Evolutionary conservation across 2,113 vertebrate species (phyloP), one percentile per base, ranked within the genome.

Genomic region (Colius striatus): DNA sequence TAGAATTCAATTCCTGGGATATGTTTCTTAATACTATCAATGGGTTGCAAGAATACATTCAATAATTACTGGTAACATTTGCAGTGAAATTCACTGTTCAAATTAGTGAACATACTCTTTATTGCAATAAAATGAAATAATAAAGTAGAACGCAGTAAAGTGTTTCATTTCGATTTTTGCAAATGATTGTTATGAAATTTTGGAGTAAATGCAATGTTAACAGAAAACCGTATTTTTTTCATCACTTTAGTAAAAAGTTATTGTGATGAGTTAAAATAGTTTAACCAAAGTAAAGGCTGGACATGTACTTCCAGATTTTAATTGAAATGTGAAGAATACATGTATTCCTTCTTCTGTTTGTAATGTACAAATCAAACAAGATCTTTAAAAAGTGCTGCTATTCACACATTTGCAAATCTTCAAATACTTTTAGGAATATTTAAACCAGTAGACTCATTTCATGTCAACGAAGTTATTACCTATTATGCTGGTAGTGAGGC

Each of bases 221-320:
- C 11, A 84, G 38, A 65, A 86, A 89, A 41, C 1, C 0, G 0
- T 30, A 5, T 3, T 73, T 30, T n/a, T 38, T 55, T 71, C 2
- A 12, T 47, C n/a, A 51, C 3, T 68, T 45, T 10, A 26, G 10
- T 45, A 65, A 32, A 12, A 87, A 61, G 5, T 38, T 78, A 50
- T 30, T 87, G 16, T 8, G 18, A 54, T 18, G 3, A 61, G 5
- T 73, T 84, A 71, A 63, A 84, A 21, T 8, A 48, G 22, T 54
- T 72, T 51, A 62, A 70, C 4, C 6, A 27, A 80, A 61, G 7
- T 71, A 63, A 73, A 68, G 6, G 66, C 14, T 75, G 13, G 16
- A 23, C 32, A 34, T 14, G 3, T 55, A 30, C 8, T 55, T 19
- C 3, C 5, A 47, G 7, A 4, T 72, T 89, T 89, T 58, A 43